Conservation (phyloP, 2,888 invertebrate species). For the Apamea monoglypha region DNA sequence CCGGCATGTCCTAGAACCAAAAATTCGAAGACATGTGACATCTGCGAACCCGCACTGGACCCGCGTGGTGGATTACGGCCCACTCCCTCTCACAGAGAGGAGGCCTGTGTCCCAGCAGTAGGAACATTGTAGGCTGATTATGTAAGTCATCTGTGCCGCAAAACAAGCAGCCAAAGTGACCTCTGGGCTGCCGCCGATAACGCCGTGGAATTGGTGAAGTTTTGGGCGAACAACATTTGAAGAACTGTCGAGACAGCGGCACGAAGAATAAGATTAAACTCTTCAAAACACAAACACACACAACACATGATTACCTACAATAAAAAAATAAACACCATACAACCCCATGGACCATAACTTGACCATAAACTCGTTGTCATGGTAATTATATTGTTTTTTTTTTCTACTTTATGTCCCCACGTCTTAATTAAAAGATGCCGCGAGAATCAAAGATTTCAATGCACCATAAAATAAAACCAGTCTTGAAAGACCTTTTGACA, state of each 20-base stretch:
- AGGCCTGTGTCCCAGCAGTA: too few relatives aligned
- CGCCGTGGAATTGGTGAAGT: too few relatives aligned
- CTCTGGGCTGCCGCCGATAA: too few relatives aligned
- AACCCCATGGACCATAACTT: constrained; percentile 47
- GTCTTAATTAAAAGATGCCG: constrained; percentile 73
- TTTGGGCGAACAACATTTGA: neutral
- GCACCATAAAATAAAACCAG: constrained; percentile 58
- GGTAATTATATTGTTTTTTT: constrained; percentile 65
- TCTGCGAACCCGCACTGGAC: too few relatives aligned
- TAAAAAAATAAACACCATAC: constrained; percentile 53
- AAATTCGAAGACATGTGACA: too few relatives aligned
- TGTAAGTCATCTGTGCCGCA: too few relatives aligned
- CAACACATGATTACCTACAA: constrained; percentile 41
- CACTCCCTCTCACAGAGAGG: too few relatives aligned
- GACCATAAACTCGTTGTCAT: constrained; percentile 72
- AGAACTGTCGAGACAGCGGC: neutral
- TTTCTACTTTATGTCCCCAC: constrained; percentile 58
- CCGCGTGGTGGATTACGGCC: too few relatives aligned
- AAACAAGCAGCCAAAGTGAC: too few relatives aligned
- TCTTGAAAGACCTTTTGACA: constrained; percentile 27
- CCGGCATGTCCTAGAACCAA: too few relatives aligned
- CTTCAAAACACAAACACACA: neutral
- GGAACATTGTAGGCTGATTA: too few relatives aligned
- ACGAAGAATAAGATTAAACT: neutral
- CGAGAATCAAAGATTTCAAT: constrained; percentile 67